phyloP scores from a whole-genome alignment of 2,888 invertebrate genomes.

The Sinodicranocentrus sp. region DNA sequence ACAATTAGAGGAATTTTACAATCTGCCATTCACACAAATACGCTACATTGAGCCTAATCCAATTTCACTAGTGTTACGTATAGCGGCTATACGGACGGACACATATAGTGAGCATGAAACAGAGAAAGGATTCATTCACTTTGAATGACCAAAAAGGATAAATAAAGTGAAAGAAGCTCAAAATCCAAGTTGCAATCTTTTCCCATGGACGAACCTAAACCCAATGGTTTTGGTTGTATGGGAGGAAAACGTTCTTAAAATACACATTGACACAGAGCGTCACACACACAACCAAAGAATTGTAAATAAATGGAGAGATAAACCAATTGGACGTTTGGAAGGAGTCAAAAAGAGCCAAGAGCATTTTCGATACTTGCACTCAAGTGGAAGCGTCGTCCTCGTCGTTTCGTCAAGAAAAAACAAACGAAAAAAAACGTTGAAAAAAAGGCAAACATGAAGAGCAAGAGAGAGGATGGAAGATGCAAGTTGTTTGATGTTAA shows the following conservation, averaged over 20 bases:
- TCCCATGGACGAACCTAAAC: not conserved
- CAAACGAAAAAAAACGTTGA: not conserved
- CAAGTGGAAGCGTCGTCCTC: not conserved
- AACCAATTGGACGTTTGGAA: slow-evolving; percentile 2
- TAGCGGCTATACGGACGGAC: no score
- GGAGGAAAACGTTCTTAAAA: slow-evolving; percentile 6
- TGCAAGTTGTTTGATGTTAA: not conserved
- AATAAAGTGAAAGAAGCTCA: not conserved
- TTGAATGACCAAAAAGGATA: not conserved
- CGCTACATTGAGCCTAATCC: no score
- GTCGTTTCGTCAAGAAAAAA: not conserved
- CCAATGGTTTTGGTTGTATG: not conserved
- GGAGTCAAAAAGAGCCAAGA: not conserved
- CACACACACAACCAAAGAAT: not conserved
- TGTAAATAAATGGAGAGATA: slow-evolving; percentile 20
- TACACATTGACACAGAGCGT: not conserved
- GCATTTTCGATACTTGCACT: slow-evolving; percentile 18
- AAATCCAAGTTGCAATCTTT: no score
- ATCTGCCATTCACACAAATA: no score
- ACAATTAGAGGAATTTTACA: no score
- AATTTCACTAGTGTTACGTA: no score
- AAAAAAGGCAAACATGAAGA: not conserved
- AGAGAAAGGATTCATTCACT: not conserved
- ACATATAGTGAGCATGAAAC: not conserved
- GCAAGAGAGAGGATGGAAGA: not conserved